phyloP scores from a whole-genome alignment of 2,888 invertebrate species.

The Lepetodrilus schrolli region DNA sequence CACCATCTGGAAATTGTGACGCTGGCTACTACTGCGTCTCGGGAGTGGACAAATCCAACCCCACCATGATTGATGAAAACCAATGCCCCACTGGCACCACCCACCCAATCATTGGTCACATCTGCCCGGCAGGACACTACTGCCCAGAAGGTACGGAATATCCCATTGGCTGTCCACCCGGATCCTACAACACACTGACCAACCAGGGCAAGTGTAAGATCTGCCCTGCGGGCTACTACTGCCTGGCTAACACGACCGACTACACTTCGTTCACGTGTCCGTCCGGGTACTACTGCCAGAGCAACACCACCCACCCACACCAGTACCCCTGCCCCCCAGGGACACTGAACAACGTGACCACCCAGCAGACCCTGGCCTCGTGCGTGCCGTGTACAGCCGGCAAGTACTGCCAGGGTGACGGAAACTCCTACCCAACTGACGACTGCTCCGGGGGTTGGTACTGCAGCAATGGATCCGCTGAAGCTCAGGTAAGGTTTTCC shows the following conservation, averaged over 20 bases:
- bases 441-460: constrained; percentile 67
- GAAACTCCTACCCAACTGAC: constrained; percentile 60
- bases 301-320: constrained; percentile 60
- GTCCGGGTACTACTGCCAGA: constrained; percentile 58
- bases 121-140: constrained; percentile 67
- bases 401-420: constrained; percentile 66
- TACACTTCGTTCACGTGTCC: constrained; percentile 66
- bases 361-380: constrained; percentile 47
- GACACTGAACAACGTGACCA: constrained; percentile 62
- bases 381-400: constrained; percentile 63
- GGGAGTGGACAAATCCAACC: constrained; percentile 65
- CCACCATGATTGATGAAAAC: constrained; percentile 63
- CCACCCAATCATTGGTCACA: constrained; percentile 70
- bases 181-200: constrained; percentile 69
- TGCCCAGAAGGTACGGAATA: constrained; percentile 65
- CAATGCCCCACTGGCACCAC: constrained; percentile 69
- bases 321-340: constrained; percentile 64
- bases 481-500: constrained; percentile 58
- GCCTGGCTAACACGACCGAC: constrained; percentile 68
- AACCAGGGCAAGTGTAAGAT: constrained; percentile 64
- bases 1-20: constrained; percentile 62
- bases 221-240: constrained; percentile 71
- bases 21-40: constrained; percentile 67
- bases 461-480: constrained; percentile 63
- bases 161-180: constrained; percentile 70